Evolutionary conservation across 2,888 invertebrate species (phyloP).

Genomic region (Eupithecia centaureata): DNA sequence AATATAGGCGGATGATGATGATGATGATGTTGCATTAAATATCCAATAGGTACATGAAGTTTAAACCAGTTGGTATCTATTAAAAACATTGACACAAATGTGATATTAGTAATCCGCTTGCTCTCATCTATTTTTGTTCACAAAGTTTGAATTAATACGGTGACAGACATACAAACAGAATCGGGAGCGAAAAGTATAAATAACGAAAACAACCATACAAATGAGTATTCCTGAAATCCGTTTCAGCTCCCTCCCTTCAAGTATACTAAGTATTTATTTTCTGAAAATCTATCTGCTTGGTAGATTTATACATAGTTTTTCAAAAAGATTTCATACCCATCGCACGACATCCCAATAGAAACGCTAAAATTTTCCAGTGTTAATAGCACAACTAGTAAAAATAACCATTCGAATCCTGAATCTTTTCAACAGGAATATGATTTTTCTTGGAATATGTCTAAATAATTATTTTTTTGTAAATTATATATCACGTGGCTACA

Average conservation of each 20-base stretch:
- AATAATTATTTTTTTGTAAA: background rate
- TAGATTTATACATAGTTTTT: background rate
- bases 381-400: background rate
- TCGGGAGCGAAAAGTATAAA: no score
- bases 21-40: background rate
- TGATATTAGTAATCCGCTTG: background rate
- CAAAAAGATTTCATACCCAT: background rate
- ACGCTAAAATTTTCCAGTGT: background rate
- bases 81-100: background rate
- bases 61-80: background rate
- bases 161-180: background rate
- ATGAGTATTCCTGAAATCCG: background rate
- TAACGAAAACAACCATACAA: background rate
- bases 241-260: no score
- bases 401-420: background rate
- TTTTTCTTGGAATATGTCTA: background rate
- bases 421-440: background rate
- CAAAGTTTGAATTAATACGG: background rate
- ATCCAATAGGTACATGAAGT: background rate
- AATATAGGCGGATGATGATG: no score
- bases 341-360: background rate
- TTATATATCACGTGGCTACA: background rate
- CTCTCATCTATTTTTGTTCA: background rate
- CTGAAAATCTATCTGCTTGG: no score
- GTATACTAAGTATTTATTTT: no score